Percentiles rank a stretch among this genome's conserved stretches.
Conservation (phyloP, 1,140 invertebrate genomes). For the Drosophila kikkawai region DNA sequence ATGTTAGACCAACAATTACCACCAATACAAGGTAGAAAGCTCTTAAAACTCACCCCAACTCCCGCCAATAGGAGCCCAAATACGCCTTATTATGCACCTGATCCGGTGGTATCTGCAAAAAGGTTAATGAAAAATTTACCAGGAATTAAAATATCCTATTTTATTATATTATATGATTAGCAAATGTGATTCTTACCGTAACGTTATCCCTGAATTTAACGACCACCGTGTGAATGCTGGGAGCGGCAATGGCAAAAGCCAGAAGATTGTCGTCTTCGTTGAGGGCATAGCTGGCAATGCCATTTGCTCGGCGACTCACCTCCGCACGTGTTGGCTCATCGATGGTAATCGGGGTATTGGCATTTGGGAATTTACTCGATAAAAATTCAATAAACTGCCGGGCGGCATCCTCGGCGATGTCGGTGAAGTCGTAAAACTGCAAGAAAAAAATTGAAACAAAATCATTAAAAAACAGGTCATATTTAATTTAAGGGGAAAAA, state of each 20-base stretch:
- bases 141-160: background rate
- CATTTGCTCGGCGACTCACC: slow-evolving; percentile 74
- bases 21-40: background rate
- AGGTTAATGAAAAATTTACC: background rate
- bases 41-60: slow-evolving; percentile 66
- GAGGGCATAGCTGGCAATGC: slow-evolving; percentile 79
- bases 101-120: slow-evolving; percentile 77
- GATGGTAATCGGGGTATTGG: slow-evolving; percentile 67
- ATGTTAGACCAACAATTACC: background rate
- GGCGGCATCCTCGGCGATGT: slow-evolving; percentile 78
- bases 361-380: slow-evolving; percentile 69
- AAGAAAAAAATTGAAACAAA: background rate
- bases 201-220: slow-evolving; percentile 84
- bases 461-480: slow-evolving; percentile 7
- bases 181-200: slow-evolving; percentile 58
- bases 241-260: slow-evolving; percentile 84
- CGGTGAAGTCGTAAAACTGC: slow-evolving; percentile 81
- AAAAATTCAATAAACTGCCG: slow-evolving; percentile 83
- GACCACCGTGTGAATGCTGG: slow-evolving; percentile 82
- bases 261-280: slow-evolving; percentile 82
- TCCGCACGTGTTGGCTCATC: slow-evolving; percentile 71
- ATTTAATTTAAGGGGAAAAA: slow-evolving; percentile 26
- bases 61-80: slow-evolving; percentile 83
- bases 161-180: slow-evolving; percentile 20
- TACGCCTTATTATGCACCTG: slow-evolving; percentile 81